Evolutionary conservation across 2,888 invertebrate species (phyloP).

Genomic region (Luperina testacea): DNA sequence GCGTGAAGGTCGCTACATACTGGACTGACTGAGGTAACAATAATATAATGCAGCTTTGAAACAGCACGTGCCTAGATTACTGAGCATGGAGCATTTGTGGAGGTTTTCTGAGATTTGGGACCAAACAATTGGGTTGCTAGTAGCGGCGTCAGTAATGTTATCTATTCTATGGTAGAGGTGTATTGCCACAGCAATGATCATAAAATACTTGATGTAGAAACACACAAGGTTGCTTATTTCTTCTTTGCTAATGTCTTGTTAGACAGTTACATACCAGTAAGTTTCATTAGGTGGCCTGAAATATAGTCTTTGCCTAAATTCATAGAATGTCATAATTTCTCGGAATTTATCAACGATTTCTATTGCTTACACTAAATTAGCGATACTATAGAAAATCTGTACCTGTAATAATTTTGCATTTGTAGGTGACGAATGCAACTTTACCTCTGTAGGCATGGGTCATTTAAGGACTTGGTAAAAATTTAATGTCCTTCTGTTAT

Average conservation of each 20-base stretch:
- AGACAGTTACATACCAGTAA: not conserved
- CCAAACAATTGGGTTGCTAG: constrained; percentile 6
- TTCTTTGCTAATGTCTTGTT: not conserved
- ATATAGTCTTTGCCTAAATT: not conserved
- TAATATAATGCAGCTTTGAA: constrained; percentile 38
- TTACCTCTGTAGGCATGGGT: not conserved
- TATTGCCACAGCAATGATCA: not conserved
- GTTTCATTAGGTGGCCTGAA: not conserved
- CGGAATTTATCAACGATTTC: not conserved
- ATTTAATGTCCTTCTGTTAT: constrained; percentile 22
- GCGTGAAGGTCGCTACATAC: constrained; percentile 67
- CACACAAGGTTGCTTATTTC: not conserved
- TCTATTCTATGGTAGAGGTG: not conserved
- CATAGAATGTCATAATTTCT: not conserved
- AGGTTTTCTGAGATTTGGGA: constrained; percentile 19
- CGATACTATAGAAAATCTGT: not conserved
- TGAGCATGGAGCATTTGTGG: constrained; percentile 1
- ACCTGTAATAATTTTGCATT: not conserved
- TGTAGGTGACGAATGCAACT: constrained; percentile 5
- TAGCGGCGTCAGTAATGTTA: not conserved
- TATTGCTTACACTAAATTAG: not conserved
- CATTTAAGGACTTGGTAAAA: constrained; percentile 19
- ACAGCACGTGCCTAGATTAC: constrained; percentile 43
- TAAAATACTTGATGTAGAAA: constrained; percentile 5
- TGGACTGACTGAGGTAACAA: constrained; percentile 50